phyloP scores from a whole-genome alignment of 2,888 invertebrate genomes.

The Brachylomia viminalis region DNA sequence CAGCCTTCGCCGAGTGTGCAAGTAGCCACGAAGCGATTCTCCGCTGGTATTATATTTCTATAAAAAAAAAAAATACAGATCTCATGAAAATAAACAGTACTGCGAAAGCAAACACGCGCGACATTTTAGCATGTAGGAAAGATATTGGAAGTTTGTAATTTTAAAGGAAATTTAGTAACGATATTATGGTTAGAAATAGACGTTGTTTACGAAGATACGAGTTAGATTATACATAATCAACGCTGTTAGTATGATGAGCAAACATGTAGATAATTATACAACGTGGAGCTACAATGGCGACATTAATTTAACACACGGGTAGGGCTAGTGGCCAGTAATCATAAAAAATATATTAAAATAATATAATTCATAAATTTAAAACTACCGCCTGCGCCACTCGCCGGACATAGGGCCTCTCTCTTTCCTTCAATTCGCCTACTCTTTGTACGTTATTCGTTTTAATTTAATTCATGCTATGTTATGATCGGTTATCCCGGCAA shows the following conservation, averaged over 20 bases:
- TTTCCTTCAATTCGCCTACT: no score
- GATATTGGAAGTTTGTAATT: slow-evolving; percentile 43
- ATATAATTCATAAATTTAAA: no score
- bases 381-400: no score
- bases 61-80: slow-evolving; percentile 57
- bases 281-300: no score
- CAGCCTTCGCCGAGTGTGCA: slow-evolving; percentile 92
- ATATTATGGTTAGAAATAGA: slow-evolving; percentile 36
- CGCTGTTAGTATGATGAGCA: slow-evolving; percentile 23
- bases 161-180: slow-evolving; percentile 32
- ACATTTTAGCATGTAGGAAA: slow-evolving; percentile 9
- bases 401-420: no score
- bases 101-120: neutral
- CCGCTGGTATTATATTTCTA: slow-evolving; percentile 91
- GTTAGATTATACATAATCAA: slow-evolving; percentile 32
- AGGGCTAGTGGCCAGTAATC: no score
- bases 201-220: slow-evolving; percentile 25
- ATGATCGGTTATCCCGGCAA: no score
- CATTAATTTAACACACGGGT: no score
- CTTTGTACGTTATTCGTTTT: no score
- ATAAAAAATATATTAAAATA: no score
- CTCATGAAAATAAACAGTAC: neutral
- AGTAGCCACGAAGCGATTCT: slow-evolving; percentile 91
- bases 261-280: slow-evolving; percentile 24
- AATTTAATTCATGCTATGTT: no score